Base-by-base conservation (phyloP, 2,888 invertebrate species). In the Nomada ferruginata region DNA sequence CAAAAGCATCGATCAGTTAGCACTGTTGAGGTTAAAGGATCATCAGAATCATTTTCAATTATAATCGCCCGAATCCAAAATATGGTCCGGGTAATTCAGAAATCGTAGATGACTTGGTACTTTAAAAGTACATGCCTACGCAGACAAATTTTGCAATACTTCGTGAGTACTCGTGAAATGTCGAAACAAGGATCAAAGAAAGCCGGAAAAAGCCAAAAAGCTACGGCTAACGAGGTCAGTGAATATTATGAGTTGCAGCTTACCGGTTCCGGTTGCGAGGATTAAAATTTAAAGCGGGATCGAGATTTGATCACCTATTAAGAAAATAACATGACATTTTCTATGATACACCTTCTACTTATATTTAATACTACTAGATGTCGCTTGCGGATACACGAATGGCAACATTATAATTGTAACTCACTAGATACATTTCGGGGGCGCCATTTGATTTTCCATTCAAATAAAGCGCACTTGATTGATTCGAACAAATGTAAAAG, bases 291-390 rank as follows among this genome's bases (percentile, higher is more conserved):
- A 50, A 29, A 23, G 70, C 59, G 77, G 73, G 85, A 80, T 83
- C 75, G 55, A 63, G 76, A 76, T 76, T 76, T 74, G 85, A 92
- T 93, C 93, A 92, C 85, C 92, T 92, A 84, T 89, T 85, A 59
- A 82, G 78, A 84, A 83, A 81, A 85, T 85, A 90, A 83, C 81
- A 85, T 87, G 88, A 90, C 93, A 92, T 93, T 91, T 91, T 90
- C 81, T 59, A 59, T 29, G 63, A 76, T 80, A 68, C 73, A 76
- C 79, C 76, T 85, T 83, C 71, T 77, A 81, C 71, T 79, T 75
- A 26, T n/a, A 59, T 44, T 55, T 65, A 20, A 26, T 29, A 15
- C 79, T 29, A 59, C 75, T 74, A 86, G 86, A n/a, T 76, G 84
- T 82, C 86, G 74, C 77, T 70, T 44, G 61, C 36, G 61, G 61